phyloP scores from a whole-genome alignment of 2,797 vertebrate species.

The Loriculus beryllinus region DNA sequence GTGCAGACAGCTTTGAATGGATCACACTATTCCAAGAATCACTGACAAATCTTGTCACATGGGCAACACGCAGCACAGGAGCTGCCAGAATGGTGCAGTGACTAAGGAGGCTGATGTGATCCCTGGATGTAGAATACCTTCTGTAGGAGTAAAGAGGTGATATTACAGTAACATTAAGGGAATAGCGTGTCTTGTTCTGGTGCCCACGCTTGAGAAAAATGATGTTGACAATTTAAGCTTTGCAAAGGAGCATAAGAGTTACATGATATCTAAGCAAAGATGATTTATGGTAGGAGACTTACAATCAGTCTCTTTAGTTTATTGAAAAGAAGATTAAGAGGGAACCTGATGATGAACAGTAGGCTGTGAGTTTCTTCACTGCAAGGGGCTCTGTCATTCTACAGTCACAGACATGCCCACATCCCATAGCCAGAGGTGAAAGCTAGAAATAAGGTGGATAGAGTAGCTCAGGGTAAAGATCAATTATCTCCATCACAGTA shows the following conservation, averaged over 20 bases:
- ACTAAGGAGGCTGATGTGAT: slow-evolving; percentile 4
- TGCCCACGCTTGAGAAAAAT: not conserved
- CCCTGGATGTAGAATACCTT: not conserved
- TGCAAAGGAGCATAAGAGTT: not conserved
- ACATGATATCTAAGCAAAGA: not conserved
- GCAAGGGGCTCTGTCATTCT: not conserved
- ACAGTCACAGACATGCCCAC: not conserved
- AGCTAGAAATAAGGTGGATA: not conserved
- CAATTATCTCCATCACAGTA: not conserved
- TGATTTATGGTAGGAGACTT: not conserved
- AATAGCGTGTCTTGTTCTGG: not conserved
- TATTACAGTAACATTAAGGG: not conserved
- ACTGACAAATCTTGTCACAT: not conserved
- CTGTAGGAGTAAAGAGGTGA: not conserved
- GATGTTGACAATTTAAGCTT: not conserved
- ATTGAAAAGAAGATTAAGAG: not conserved
- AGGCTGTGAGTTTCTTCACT: not conserved
- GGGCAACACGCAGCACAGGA: not conserved
- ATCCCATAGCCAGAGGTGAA: not conserved
- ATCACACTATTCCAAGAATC: slow-evolving; percentile 38
- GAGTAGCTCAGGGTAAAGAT: not conserved
- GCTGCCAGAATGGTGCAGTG: not conserved
- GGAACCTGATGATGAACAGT: not conserved
- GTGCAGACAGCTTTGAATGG: slow-evolving; percentile 19
- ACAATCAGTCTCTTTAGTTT: not conserved